These are phyloP conservation scores for Drosophila navojoa DNA, from an alignment of 1,140 invertebrate species.

Conservation along the genomic window DNA sequence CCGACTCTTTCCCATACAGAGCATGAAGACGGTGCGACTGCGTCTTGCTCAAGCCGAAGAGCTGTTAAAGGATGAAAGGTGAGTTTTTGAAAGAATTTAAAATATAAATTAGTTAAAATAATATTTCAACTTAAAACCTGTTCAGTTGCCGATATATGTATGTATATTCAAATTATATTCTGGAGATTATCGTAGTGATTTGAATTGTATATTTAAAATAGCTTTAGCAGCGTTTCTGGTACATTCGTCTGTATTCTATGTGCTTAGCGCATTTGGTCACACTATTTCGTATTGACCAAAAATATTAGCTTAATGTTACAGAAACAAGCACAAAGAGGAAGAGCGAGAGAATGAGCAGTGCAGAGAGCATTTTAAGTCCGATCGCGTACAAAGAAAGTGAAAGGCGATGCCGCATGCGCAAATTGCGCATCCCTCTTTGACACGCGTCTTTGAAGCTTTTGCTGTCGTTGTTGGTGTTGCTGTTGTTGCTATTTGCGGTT, in stretches of 20 bases:
- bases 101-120: no score
- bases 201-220: no score
- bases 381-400: conserved; percentile 44
- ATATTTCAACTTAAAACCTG: no score
- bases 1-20: conserved; percentile 93
- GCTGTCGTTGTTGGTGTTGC: background rate
- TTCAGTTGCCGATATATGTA: no score
- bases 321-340: background rate
- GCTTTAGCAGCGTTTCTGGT: no score
- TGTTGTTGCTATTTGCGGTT: conserved; percentile 28
- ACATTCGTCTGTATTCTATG: no score
- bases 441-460: conserved; percentile 30
- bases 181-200: no score
- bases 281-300: background rate
- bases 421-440: conserved; percentile 32
- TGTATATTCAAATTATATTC: no score
- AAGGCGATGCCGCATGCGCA: conserved; percentile 36
- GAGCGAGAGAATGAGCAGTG: background rate
- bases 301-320: background rate
- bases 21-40: conserved; percentile 93
- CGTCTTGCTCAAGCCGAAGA: conserved; percentile 89
- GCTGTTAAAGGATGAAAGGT: conserved; percentile 89
- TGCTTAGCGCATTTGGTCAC: conserved; percentile 4
- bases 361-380: background rate
- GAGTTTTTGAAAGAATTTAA: background rate